Evolutionary conservation across 2,113 vertebrate genomes (phyloP).

Genomic region (Apodemus sylvaticus): DNA sequence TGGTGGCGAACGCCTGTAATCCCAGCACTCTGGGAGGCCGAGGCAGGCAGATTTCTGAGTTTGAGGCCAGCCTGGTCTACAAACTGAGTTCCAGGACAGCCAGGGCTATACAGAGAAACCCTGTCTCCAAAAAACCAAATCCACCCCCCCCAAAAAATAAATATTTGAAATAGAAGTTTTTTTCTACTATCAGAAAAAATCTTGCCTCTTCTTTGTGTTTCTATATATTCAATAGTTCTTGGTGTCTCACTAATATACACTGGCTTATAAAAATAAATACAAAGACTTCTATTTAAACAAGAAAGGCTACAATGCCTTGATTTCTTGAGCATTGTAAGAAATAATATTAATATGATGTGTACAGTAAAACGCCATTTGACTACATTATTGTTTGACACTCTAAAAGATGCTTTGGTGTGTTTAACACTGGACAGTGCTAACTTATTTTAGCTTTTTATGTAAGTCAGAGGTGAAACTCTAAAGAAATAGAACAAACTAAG

Average conservation of each 20-base stretch:
- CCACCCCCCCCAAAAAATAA: no score
- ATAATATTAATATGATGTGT: background rate
- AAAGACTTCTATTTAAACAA: conserved; percentile 25
- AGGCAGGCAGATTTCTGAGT: no score
- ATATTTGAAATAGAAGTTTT: background rate
- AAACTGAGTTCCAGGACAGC: no score
- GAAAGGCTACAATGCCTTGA: background rate
- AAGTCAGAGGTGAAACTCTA: conserved; percentile 21
- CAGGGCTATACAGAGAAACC: no score
- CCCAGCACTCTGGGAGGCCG: no score
- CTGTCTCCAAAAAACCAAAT: no score
- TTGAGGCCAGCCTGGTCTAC: no score
- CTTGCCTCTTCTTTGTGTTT: background rate
- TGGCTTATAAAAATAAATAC: background rate
- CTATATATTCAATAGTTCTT: background rate
- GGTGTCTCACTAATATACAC: background rate
- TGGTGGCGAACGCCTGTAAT: no score
- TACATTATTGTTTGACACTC: background rate
- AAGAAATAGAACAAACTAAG: conserved; percentile 5
- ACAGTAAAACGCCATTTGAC: conserved; percentile 25
- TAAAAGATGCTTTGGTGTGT: background rate
- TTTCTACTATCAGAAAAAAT: background rate
- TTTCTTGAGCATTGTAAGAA: conserved; percentile 19
- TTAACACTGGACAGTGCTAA: conserved; percentile 6
- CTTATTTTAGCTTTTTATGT: background rate